Conservation (phyloP, 2,888 invertebrate genomes). For the Leptogaster cylindrica region DNA sequence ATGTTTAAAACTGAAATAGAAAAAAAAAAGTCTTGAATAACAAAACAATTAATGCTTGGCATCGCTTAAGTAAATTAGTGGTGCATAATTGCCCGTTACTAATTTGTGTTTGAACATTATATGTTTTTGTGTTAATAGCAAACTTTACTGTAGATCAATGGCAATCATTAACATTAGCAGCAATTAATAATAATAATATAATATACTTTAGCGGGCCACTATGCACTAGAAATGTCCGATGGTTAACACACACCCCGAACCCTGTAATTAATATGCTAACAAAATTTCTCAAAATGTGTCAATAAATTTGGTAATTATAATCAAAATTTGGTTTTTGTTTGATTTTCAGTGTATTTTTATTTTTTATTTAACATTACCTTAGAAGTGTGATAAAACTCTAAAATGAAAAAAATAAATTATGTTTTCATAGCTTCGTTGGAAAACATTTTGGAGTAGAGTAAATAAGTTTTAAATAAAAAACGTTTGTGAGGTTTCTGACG, state of each 20-base stretch:
- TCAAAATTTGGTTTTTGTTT: constrained; percentile 7
- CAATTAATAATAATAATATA: background rate
- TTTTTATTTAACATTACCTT: too few relatives aligned
- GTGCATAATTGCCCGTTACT: constrained; percentile 50
- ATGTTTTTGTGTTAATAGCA: background rate
- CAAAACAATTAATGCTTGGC: constrained; percentile 50
- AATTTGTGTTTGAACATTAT: background rate
- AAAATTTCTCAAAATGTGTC: constrained; percentile 15
- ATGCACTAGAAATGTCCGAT: constrained; percentile 57
- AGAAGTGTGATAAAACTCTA: too few relatives aligned
- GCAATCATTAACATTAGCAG: background rate
- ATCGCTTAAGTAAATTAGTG: constrained; percentile 51
- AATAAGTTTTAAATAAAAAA: too few relatives aligned
- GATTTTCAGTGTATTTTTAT: constrained; percentile 1
- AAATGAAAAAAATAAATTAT: too few relatives aligned
- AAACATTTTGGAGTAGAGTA: too few relatives aligned
- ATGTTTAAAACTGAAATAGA: background rate
- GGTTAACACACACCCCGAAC: constrained; percentile 58
- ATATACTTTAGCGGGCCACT: constrained; percentile 19
- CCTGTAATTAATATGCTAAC: constrained; percentile 38
- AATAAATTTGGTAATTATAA: constrained; percentile 1
- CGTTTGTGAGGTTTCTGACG: too few relatives aligned
- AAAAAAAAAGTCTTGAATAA: constrained; percentile 9
- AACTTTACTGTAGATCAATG: background rate
- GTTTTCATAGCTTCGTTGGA: too few relatives aligned